Evolutionary conservation across 2,113 vertebrate genomes (phyloP).

Genomic region (Empidonax alnorum): DNA sequence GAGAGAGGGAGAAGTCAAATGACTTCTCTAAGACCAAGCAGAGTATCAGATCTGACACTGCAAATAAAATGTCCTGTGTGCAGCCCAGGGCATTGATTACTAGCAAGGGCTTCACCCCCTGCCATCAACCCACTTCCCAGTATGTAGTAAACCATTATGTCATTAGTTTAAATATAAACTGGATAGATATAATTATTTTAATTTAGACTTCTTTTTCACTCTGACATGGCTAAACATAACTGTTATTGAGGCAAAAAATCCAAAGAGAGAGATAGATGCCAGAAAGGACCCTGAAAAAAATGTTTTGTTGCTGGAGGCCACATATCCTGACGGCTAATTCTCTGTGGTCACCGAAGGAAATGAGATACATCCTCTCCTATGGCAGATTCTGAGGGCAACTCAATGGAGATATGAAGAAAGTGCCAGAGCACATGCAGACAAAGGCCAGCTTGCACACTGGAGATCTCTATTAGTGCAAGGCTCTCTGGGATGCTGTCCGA

Average conservation of each 20-base stretch:
- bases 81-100: background rate
- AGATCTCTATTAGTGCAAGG: conserved; percentile 8
- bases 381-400: background rate
- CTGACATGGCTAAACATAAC: background rate
- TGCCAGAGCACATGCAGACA: background rate
- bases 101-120: background rate
- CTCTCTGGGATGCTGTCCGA: conserved; percentile 23
- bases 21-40: background rate
- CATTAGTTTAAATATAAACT: background rate
- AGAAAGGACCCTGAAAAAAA: background rate
- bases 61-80: background rate
- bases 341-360: background rate
- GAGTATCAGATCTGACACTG: background rate
- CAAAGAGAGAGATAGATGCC: background rate
- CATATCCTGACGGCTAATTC: accelerated
- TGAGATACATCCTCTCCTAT: background rate
- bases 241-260: background rate
- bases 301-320: background rate
- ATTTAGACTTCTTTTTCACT: background rate
- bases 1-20: background rate
- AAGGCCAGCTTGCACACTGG: background rate
- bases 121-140: background rate
- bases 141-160: background rate
- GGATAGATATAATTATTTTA: background rate
- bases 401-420: background rate